phyloP scores from a whole-genome alignment of 2,113 vertebrate species.

The Eolophus roseicapilla region DNA sequence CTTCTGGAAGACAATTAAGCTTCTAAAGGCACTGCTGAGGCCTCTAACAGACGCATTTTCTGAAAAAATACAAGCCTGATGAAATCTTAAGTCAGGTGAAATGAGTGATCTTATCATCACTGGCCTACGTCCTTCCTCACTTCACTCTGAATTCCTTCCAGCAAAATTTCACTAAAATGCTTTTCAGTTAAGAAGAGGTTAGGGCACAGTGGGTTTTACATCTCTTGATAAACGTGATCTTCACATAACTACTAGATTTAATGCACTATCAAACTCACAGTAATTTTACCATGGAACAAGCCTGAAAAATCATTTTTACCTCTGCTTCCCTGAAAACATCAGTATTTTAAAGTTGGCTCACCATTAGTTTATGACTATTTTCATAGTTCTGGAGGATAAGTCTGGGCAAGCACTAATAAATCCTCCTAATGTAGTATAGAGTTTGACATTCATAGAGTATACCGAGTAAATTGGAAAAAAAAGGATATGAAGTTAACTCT shows the following conservation, averaged over 20 bases:
- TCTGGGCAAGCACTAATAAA: constrained; percentile 45
- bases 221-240: constrained; percentile 37
- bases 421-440: constrained; percentile 60
- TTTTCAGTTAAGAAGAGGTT: constrained; percentile 24
- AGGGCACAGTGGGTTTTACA: background rate
- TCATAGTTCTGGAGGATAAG: constrained; percentile 48
- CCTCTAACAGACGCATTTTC: constrained; percentile 13
- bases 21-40: constrained; percentile 4
- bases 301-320: background rate
- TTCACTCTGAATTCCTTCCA: constrained; percentile 35
- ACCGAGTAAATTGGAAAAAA: constrained; percentile 43
- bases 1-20: background rate
- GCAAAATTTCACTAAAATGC: constrained; percentile 23
- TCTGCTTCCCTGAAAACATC: background rate
- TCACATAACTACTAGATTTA: background rate
- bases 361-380: constrained; percentile 41
- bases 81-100: constrained; percentile 52
- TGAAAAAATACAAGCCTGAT: constrained; percentile 37
- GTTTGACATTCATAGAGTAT: constrained; percentile 65
- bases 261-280: background rate
- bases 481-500: constrained; percentile 74
- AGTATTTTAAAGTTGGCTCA: constrained; percentile 22
- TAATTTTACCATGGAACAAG: constrained; percentile 49
- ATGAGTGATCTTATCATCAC: constrained; percentile 35
- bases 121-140: constrained; percentile 3